Base-by-base conservation (phyloP, 2,888 invertebrate species). In the Melipona beecheii region DNA sequence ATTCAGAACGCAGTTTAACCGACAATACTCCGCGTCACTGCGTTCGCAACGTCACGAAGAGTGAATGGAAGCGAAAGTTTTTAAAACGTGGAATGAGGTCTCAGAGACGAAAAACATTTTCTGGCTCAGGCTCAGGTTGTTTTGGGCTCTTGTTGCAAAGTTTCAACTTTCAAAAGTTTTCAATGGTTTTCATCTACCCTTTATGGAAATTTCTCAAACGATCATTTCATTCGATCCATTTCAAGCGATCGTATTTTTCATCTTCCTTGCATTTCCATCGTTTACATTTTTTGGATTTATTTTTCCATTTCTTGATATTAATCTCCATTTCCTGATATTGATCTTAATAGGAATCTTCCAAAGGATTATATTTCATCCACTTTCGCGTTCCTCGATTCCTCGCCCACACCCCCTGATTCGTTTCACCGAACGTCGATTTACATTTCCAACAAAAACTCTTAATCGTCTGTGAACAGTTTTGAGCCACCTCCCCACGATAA, bases 1-100 rank as follows among this genome's bases (percentile, higher is more conserved):
- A 83, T 69, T 80, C 60, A 15, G 62, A 68, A 68, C 43, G n/a
- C 69, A 21, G 50, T 65, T 62, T 52, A 50, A 43, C 19, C 75
- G 72, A 54, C 52, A 73, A 69, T 71, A 36, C 4, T 27, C 62
- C n/a, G 52, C 27, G 21, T 31, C 27, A 54, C 64, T 76, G 31
- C 15, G 56, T 58, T 31, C 31, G 43, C 43, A 36, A 15, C 27
- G 15, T 43, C 43, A 24, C 13, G 13, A 52, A 60, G 21, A 54
- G 5, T 6, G 21, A 13, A 24, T 4, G 13, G 60, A n/a, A 64
- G 36, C 19, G 31, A 52, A 64, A 64, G 4, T 15, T 52, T 11
- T n/a, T n/a, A n/a, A 21, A 17, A 62, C n/a, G n/a, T n/a, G 11
- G 6, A 6, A 62, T 4, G 27, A 60, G 19, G 36, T 27, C 36